A percentile compares a stretch with the other conserved stretches of the same genome.
Evolutionary conservation across 2,113 vertebrate genomes (phyloP).

Genomic region (Tylochromis polylepis): DNA sequence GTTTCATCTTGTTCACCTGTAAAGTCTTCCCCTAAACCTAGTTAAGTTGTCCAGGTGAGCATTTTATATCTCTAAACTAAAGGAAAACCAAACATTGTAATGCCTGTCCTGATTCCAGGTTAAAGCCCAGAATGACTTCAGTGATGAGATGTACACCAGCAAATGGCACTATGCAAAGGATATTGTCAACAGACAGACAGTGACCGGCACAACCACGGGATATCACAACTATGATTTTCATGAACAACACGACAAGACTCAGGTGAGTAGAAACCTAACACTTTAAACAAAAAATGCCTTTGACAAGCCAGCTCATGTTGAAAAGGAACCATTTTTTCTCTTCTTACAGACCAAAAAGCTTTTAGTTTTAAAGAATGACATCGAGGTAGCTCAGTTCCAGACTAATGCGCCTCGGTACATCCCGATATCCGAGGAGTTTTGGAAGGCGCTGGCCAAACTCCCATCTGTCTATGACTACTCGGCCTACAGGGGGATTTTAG

Average conservation of each 20-base stretch:
- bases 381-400: conserved; percentile 86
- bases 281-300: neutral
- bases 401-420: conserved; percentile 79
- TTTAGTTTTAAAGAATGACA: conserved; percentile 78
- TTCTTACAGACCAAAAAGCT: conserved; percentile 68
- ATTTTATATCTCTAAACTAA: neutral
- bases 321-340: neutral
- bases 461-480: conserved; percentile 79
- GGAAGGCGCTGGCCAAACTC: conserved; percentile 79
- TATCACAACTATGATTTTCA: conserved; percentile 30
- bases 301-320: neutral
- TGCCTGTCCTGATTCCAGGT: conserved; percentile 64
- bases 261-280: neutral
- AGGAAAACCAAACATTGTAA: neutral
- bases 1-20: neutral
- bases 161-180: conserved; percentile 80
- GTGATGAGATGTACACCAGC: conserved; percentile 79
- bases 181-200: neutral
- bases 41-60: neutral
- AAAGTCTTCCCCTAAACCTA: neutral
- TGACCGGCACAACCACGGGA: conserved; percentile 38
- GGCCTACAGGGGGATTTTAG: conserved; percentile 74
- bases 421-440: conserved; percentile 80
- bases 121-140: conserved; percentile 81
- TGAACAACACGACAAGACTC: neutral